Evolutionary conservation across 2,113 vertebrate genomes (phyloP), one percentile per base, ranked within the genome.

Genomic region (Sardina pilchardus): DNA sequence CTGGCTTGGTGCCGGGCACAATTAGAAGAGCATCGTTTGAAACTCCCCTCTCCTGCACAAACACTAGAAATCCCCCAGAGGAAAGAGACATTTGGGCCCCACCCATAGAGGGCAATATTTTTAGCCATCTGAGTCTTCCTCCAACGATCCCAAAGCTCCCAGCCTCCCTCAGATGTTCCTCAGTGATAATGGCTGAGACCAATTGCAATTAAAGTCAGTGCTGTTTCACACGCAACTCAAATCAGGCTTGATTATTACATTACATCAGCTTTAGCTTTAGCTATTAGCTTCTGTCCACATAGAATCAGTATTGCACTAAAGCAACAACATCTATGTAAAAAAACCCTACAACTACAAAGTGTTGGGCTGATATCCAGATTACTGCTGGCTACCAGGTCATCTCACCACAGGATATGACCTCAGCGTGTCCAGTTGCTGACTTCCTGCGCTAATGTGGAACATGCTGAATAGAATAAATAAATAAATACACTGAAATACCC

Each of bases 61-160:
- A 81, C 86, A 87, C 53, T n/a, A 84, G 83, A 81, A 85, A 42
- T 82, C 88, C 43, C 9, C 47, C 80, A 56, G 47, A n/a, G 50
- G 84, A 86, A 17, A 84, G 21, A 30, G 34, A 78, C 10, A 81
- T 82, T 84, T 67, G 71, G 43, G 63, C 89, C 83, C 87, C 86
- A 83, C 90, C 89, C 86, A 87, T 30, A 86, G 81, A 86, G 47
- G 45, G 7, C 82, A 26, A 36, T 88, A 85, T 90, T 89, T 89
- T 87, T 89, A 90, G 84, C 53, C 81, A 43, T 47, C 67, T 71
- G 71, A 81, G 82, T 84, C 48, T 88, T 42, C 84, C 83, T 87
- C 56, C 39, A 85, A 53, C 82, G 85, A 50, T 83, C 86, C 84
- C 71, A 84, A 83, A 85, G 45, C 80, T 86, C 86, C 83, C 81